Evolutionary conservation across 2,888 invertebrate species (phyloP), one percentile per base, ranked within the genome.

Genomic region (Helicoverpa assulta): DNA sequence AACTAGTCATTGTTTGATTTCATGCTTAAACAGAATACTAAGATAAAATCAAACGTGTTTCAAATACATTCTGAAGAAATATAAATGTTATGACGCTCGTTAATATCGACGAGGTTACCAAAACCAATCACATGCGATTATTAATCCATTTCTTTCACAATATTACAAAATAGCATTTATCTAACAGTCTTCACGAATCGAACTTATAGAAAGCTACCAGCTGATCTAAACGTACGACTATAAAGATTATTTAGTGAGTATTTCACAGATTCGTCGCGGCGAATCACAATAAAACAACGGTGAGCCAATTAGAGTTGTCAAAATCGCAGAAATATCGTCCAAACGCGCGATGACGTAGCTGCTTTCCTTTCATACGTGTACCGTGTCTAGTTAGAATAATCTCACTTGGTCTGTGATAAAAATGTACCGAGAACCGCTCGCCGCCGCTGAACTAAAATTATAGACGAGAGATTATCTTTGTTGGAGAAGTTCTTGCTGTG

Each of bases 261-360:
- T 70, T 78, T 77, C 18, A 57, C 29, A 61, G 63, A 78, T 77
- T 77, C 60, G 79, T 71, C 71, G 63, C 70, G 43, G 58, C 21
- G 67, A 60, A 60, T 71, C 80, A 67, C 68, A 61, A 61, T 53
- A 54, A 75, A 78, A 51, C 26, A 75, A 61, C 79, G 19, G 70
- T 80, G 78, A 78, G 82, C 80, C 81, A 82, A 76, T 82, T 78
- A 78, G 68, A 57, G 67, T 58, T 76, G 80, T 82, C 82, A 78
- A 78, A 80, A 82, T 71, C 65, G 72, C 71, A 75, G 73, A 81
- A 73, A 76, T 77, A 82, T 81, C 69, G 80, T 69, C 68, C 75
- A 54, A 58, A 53, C 53, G 68, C 61, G 59, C 29, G 5, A 50
- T 72, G 70, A 75, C 67, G 76, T 66, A 40, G 56, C 53, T 54